Evolutionary conservation across 1,140 invertebrate genomes (phyloP).

Genomic region (Papilio aristodemus): DNA sequence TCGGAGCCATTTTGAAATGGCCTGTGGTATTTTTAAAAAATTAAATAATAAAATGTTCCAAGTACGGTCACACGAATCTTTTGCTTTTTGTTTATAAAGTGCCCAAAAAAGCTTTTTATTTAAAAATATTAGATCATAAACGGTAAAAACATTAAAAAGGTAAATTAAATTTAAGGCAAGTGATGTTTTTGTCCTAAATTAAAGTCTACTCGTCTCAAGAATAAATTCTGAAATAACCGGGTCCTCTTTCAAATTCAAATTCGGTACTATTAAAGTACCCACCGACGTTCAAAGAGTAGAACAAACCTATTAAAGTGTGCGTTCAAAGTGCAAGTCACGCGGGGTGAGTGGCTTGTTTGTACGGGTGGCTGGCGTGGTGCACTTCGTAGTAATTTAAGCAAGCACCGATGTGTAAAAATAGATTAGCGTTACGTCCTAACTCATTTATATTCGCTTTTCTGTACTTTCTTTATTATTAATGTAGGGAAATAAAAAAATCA

Average conservation of each 20-base stretch:
- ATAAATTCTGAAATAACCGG: not conserved
- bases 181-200: too few relatives aligned
- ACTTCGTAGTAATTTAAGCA: conserved; percentile 65
- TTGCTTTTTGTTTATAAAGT: too few relatives aligned
- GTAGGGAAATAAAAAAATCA: conserved; percentile 22
- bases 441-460: conserved; percentile 45
- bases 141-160: too few relatives aligned
- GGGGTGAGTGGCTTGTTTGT: conserved; percentile 57
- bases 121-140: too few relatives aligned
- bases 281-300: conserved; percentile 41
- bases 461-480: conserved; percentile 17
- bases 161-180: too few relatives aligned
- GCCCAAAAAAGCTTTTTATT: too few relatives aligned
- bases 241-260: conserved; percentile 33
- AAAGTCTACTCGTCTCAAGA: not conserved
- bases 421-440: conserved; percentile 45
- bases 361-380: conserved; percentile 38
- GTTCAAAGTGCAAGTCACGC: conserved; percentile 72
- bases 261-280: conserved; percentile 47
- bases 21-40: conserved; percentile 17
- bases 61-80: too few relatives aligned
- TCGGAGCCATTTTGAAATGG: conserved; percentile 26
- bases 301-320: conserved; percentile 68
- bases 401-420: conserved; percentile 64
- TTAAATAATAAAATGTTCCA: not conserved